Evolutionary conservation across 1,140 invertebrate genomes (phyloP).

Genomic region (Centruroides vittatus): DNA sequence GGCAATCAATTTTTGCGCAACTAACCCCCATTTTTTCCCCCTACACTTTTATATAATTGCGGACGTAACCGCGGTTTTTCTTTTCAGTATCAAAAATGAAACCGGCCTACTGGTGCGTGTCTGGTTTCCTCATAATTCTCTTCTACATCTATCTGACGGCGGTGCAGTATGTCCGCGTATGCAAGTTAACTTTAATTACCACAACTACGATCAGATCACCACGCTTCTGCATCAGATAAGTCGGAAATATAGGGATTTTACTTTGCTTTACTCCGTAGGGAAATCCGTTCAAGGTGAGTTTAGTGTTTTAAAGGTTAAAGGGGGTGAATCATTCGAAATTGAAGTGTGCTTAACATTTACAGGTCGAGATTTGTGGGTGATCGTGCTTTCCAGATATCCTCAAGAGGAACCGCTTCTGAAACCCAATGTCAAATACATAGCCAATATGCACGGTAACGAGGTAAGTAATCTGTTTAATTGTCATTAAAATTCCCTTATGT

Average conservation of each 20-base stretch:
- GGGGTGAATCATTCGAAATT: too few relatives aligned
- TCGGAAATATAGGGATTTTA: conserved; percentile 64
- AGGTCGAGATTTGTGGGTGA: conserved; percentile 77
- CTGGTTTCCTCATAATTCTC: conserved; percentile 29
- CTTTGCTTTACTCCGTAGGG: conserved; percentile 78
- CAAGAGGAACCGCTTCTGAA: conserved; percentile 17
- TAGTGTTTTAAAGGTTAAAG: too few relatives aligned
- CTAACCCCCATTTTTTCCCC: too few relatives aligned
- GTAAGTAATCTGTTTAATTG: conserved; percentile 6
- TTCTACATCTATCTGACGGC: conserved; percentile 31
- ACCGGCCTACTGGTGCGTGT: conserved; percentile 32
- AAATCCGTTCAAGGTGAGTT: conserved; percentile 68
- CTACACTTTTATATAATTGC: too few relatives aligned
- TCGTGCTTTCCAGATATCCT: conserved; percentile 69
- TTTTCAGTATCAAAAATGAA: conserved; percentile 24
- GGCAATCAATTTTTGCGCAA: too few relatives aligned
- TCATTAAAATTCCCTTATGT: too few relatives aligned
- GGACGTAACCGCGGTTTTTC: not conserved
- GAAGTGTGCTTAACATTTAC: not conserved
- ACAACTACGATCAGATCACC: conserved; percentile 76
- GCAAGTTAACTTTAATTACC: conserved; percentile 58
- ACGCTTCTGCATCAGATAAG: conserved; percentile 61
- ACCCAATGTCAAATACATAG: conserved; percentile 81
- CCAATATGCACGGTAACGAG: conserved; percentile 60
- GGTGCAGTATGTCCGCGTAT: conserved; percentile 29